Evolutionary conservation across 2,888 invertebrate species (phyloP).

Genomic region (Acronicta leporina): DNA sequence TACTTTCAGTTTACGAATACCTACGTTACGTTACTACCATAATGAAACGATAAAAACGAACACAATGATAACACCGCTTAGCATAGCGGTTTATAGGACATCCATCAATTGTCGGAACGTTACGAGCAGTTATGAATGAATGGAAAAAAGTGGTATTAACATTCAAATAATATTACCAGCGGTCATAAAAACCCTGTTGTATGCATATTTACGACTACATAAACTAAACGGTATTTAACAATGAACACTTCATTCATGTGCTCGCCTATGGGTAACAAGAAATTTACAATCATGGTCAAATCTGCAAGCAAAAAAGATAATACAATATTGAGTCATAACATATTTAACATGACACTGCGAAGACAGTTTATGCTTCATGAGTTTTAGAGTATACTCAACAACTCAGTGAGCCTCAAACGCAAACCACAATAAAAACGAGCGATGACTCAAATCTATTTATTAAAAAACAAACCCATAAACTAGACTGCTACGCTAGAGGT

Average conservation of each 20-base stretch:
- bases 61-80: neutral
- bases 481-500: no score
- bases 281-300: constrained; percentile 18
- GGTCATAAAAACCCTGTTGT: constrained; percentile 9
- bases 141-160: constrained; percentile 14
- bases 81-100: neutral
- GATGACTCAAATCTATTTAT: no score
- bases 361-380: neutral
- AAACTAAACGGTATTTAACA: constrained; percentile 28
- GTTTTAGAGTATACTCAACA: neutral
- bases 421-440: no score
- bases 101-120: neutral
- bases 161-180: constrained; percentile 22
- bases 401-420: no score
- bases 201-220: constrained; percentile 14
- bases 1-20: no score
- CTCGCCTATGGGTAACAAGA: constrained; percentile 22
- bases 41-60: neutral
- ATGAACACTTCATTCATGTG: constrained; percentile 19
- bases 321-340: constrained; percentile 17
- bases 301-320: constrained; percentile 38
- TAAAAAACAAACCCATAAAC: no score
- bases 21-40: neutral
- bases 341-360: neutral
- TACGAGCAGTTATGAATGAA: constrained; percentile 19